phyloP scores from a whole-genome alignment of 2,113 vertebrate genomes.

The Heloderma charlesbogerti region DNA sequence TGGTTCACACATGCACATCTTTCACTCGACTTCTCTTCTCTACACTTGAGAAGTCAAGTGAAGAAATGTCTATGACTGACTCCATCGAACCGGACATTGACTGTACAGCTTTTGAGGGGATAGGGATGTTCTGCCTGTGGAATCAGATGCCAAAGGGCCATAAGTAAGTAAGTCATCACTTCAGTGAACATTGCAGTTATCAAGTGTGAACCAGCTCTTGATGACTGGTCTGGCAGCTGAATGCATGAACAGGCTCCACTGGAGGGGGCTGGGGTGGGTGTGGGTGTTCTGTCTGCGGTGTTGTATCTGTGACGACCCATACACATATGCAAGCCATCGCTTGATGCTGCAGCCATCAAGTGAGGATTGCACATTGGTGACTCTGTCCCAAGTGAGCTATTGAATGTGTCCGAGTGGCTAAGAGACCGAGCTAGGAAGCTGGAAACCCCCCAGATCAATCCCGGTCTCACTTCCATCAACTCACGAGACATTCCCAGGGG shows the following conservation, averaged over 20 bases:
- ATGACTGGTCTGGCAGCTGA: neutral
- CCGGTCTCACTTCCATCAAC: neutral
- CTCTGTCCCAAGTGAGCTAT: neutral
- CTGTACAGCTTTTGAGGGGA: neutral
- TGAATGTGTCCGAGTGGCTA: neutral
- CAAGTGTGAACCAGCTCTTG: neutral
- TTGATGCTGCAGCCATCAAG: neutral
- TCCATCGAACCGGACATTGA: neutral
- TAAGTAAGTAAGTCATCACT: neutral
- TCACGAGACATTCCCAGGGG: neutral
- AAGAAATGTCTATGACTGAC: neutral
- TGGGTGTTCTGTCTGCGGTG: neutral
- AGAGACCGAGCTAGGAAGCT: too few species aligned
- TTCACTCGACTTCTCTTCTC: neutral
- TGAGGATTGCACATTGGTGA: neutral
- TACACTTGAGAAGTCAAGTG: neutral
- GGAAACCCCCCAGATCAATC: too few species aligned
- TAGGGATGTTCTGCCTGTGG: neutral
- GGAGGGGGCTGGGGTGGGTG: too few species aligned
- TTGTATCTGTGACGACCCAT: too few species aligned
- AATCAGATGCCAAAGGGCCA: neutral
- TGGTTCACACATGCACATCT: neutral
- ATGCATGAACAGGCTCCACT: neutral
- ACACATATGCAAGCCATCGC: neutral
- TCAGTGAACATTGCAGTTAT: neutral